phyloP scores from a whole-genome alignment of 37 sponge, comb jelly and placozoan species.

The Corticium candelabrum region DNA sequence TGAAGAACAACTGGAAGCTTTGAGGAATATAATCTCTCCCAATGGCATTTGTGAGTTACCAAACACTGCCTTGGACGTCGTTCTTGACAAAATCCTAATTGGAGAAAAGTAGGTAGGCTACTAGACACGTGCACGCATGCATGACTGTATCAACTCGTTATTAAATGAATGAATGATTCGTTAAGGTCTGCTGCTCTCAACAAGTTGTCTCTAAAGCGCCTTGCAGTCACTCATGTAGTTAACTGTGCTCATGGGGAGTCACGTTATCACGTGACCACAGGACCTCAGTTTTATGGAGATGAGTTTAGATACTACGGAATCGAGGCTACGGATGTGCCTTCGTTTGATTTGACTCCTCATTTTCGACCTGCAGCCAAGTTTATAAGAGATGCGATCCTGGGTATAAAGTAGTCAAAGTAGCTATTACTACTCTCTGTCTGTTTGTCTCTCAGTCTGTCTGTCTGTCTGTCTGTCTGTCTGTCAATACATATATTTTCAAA shows the following conservation, averaged over 20 bases:
- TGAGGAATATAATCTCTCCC: background rate
- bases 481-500: no score
- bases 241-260: background rate
- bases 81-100: background rate
- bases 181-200: background rate
- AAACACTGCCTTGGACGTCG: background rate
- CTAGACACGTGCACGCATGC: no score
- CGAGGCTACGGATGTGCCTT: slow-evolving; percentile 18
- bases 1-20: background rate
- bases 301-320: slow-evolving; percentile 22
- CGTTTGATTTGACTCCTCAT: slow-evolving; percentile 29
- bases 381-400: slow-evolving; percentile 17
- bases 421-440: no score
- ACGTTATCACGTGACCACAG: background rate
- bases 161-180: background rate
- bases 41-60: background rate
- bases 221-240: background rate
- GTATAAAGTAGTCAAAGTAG: background rate
- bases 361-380: slow-evolving; percentile 25
- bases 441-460: no score
- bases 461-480: no score
- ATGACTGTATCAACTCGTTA: background rate
- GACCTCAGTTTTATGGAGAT: slow-evolving; percentile 23
- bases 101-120: slow-evolving; percentile 2
- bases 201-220: background rate